phyloP scores from a whole-genome alignment of 2,113 vertebrate genomes.

The Typhlomys cinereus region DNA sequence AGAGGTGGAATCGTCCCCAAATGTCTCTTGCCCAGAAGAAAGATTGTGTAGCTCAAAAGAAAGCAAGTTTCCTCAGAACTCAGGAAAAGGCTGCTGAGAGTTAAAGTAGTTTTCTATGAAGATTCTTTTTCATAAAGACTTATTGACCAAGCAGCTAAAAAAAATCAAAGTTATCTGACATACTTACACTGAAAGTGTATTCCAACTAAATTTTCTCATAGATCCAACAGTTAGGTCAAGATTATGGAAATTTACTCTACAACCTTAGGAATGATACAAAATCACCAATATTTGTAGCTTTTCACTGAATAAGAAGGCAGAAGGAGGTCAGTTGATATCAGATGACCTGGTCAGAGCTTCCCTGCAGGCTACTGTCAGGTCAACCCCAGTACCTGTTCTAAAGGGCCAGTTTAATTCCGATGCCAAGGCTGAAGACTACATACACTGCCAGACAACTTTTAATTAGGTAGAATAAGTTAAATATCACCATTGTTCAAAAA shows the following conservation, averaged over 20 bases:
- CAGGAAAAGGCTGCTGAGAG: too few species aligned
- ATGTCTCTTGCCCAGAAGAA: too few species aligned
- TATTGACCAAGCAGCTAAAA: too few species aligned
- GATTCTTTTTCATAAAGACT: too few species aligned
- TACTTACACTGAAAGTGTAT: not conserved
- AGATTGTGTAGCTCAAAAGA: too few species aligned
- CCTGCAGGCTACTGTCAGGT: not conserved
- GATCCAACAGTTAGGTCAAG: not conserved
- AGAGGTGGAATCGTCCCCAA: too few species aligned
- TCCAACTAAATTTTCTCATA: not conserved
- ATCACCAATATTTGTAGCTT: not conserved
- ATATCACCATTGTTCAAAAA: not conserved
- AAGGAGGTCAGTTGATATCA: not conserved
- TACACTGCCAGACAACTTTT: not conserved
- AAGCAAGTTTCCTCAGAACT: too few species aligned
- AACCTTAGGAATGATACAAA: not conserved
- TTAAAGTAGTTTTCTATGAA: too few species aligned
- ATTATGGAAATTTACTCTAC: not conserved
- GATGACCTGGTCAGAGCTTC: not conserved
- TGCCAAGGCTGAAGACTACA: not conserved
- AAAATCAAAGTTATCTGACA: not conserved
- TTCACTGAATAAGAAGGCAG: not conserved
- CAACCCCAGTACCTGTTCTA: not conserved
- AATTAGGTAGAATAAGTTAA: not conserved
- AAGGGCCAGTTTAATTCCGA: slow-evolving; percentile 42